A percentile compares a stretch with the other conserved stretches of the same genome.
phyloP scores from a whole-genome alignment of 2,888 invertebrate species.

The Autographa gamma region DNA sequence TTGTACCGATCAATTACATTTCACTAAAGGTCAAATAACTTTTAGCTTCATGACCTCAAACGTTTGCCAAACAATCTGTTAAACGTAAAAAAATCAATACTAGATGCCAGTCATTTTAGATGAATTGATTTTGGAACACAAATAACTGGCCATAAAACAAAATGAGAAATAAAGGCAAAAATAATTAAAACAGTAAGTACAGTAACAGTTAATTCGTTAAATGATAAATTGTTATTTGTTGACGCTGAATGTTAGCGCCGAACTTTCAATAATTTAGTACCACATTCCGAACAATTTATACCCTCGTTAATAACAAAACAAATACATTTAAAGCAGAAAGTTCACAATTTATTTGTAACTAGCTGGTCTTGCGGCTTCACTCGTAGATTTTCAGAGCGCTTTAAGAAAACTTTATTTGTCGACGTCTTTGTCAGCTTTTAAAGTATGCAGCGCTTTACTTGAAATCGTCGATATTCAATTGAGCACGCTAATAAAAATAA shows the following conservation, averaged over 20 bases:
- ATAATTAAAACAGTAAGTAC: slow-evolving; percentile 25
- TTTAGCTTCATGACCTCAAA: background rate
- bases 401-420: background rate
- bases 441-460: background rate
- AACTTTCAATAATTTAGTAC: slow-evolving; percentile 50
- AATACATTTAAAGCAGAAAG: slow-evolving; percentile 22
- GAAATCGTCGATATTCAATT: too few species aligned
- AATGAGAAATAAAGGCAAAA: slow-evolving; percentile 39
- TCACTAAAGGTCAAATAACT: background rate
- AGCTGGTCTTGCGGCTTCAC: background rate
- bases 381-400: background rate
- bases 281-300: slow-evolving; percentile 43
- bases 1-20: background rate
- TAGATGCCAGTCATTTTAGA: background rate
- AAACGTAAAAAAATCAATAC: background rate
- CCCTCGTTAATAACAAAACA: slow-evolving; percentile 31
- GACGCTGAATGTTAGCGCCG: slow-evolving; percentile 32
- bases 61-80: background rate
- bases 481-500: too few species aligned
- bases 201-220: slow-evolving; percentile 44
- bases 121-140: background rate
- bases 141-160: slow-evolving; percentile 19
- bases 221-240: slow-evolving; percentile 52
- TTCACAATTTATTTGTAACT: slow-evolving; percentile 18
- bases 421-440: background rate